phyloP scores from a whole-genome alignment of 1,140 invertebrate species.

The Bilobella aurantiaca region DNA sequence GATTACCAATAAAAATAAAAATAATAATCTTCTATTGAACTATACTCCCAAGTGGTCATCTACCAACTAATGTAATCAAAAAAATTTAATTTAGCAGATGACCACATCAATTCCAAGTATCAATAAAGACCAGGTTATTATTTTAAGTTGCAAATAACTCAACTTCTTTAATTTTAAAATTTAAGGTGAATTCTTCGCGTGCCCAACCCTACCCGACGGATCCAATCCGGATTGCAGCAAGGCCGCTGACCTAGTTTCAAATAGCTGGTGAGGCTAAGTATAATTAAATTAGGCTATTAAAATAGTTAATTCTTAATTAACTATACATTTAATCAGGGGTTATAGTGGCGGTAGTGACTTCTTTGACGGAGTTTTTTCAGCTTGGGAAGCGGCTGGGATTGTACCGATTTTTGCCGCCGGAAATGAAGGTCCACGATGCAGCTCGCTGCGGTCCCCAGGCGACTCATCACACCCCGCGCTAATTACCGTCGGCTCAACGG shows the following conservation, averaged over 20 bases:
- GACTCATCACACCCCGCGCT: background rate
- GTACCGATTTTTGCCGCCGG: slow-evolving; percentile 1
- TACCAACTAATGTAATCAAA: too few species aligned
- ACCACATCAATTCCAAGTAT: too few species aligned
- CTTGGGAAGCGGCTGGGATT: slow-evolving; percentile 6
- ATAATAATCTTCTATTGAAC: background rate
- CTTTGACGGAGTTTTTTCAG: background rate
- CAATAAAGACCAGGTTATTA: too few species aligned
- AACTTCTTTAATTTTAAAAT: too few species aligned
- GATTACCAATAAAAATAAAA: background rate
- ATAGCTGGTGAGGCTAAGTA: slow-evolving; percentile 2
- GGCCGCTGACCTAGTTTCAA: slow-evolving; percentile 12
- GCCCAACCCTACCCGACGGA: slow-evolving; percentile 11
- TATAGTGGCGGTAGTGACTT: background rate
- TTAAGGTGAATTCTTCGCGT: background rate
- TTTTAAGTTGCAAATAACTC: too few species aligned
- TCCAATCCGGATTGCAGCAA: slow-evolving; percentile 7
- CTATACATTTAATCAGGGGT: background rate
- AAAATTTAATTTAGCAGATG: too few species aligned
- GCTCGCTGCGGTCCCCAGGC: background rate
- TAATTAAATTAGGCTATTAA: background rate
- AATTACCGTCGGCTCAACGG: background rate
- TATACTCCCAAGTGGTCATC: too few species aligned
- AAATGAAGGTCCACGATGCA: background rate
- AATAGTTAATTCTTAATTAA: background rate